Base-by-base conservation (phyloP, 2,797 vertebrate genomes). In the Muscicapa striata region DNA sequence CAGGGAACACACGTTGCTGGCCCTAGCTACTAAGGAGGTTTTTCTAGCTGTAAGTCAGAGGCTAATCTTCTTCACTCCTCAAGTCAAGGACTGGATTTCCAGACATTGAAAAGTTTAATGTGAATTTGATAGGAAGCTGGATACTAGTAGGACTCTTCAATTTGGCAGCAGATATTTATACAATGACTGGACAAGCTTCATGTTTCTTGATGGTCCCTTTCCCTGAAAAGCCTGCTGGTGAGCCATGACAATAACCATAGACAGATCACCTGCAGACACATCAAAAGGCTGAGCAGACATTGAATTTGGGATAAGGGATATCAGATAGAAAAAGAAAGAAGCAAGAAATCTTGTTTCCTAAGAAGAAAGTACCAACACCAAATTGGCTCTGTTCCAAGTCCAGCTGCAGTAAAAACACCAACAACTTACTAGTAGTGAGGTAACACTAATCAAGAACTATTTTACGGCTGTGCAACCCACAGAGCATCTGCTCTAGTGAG, bases 371-470 rank as follows among this genome's bases (percentile, higher is more conserved):
- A 45, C 22, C 40, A 75, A 45, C 2, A 15, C 11, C 41, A 68
- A 34, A 51, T 30, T 80, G 74, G 17, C 41, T 67, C 2, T 2
- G 15, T 64, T 92, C 55, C 70, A 11, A 76, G 67, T 84, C 80
- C 80, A 79, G 48, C 27, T 82, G n/a, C 48, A 11, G 43, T 72
- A 67, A 49, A 34, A 94, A 51, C 27, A 91, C 17, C 32, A 83
- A 20, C 51, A 93, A 49, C 46, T 69, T 72, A 87, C 55, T 58
- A 90, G 46, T 45, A 78, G 34, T 5, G 2, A 93, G 32, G 87
- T 84, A 94, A 74, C 36, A 81, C 34, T 40, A 89, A 93, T 89
- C 72, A 81, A 78, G 36, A 89, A 49, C 57, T 59, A 80, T 61
- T 92, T 87, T 79, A 87, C 41, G n/a, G 48, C 54, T 57, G 55